Percentiles rank a stretch among this genome's conserved stretches.
These are phyloP conservation scores for Girardia tigrina DNA, from an alignment of 2,888 invertebrate species.

Conservation along the genomic window DNA sequence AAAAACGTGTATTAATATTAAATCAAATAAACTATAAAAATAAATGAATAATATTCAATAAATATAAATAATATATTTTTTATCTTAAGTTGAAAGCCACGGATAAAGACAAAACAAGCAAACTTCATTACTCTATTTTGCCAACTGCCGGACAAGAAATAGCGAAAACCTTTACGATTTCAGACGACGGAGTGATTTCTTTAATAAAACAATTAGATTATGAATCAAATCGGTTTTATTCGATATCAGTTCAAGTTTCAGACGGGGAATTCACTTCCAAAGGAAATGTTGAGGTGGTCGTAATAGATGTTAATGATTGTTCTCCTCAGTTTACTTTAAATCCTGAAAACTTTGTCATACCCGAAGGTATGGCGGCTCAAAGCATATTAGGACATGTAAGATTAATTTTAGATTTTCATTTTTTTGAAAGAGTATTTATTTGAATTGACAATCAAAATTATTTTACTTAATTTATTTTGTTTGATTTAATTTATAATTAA, in stretches of 20 bases:
- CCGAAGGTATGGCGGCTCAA: not conserved
- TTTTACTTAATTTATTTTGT: no score
- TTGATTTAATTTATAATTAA: no score
- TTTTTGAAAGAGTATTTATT: not conserved
- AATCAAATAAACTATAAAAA: no score
- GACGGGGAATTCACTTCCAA: not conserved
- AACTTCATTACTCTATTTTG: not conserved
- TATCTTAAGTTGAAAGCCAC: not conserved
- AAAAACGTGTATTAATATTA: no score
- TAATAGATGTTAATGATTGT: conserved; percentile 8
- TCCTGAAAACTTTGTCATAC: not conserved
- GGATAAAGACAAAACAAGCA: conserved; percentile 2
- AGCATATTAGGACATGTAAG: not conserved
- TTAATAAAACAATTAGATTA: not conserved
- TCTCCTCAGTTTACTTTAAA: conserved; percentile 23
- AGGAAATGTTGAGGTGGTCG: not conserved
- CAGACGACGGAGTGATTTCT: not conserved
- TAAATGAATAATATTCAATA: no score
- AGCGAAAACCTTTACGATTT: not conserved
- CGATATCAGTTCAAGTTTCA: not conserved
- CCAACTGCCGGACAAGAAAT: not conserved
- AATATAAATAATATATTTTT: no score
- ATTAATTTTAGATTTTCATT: no score
- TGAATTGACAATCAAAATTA: no score
- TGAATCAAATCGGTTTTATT: not conserved